Evolutionary conservation across 2,888 invertebrate genomes (phyloP), one percentile per base, ranked within the genome.

Genomic region (Ornithoptera alexandrae): DNA sequence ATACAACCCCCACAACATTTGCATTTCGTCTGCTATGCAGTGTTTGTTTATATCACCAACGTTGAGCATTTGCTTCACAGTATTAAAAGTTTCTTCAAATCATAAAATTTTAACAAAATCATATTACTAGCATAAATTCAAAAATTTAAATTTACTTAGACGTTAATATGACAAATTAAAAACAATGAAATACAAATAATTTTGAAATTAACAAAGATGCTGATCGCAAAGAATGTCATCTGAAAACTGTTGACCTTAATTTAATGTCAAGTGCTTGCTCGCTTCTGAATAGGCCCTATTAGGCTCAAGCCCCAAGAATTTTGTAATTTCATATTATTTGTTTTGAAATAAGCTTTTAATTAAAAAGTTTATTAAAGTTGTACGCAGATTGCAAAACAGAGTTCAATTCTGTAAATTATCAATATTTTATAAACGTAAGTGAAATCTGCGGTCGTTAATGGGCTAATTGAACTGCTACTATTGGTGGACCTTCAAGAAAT

Each of bases 241-340:
- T 46, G 46, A 63, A 65, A 68, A 30, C 62, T 50, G 24, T 68
- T 58, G 62, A 58, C 62, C 62, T 62, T 63, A 68, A 68, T 62
- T 68, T 63, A 57, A 58, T 39, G 53, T 62, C 57, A 46, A 68
- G 68, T 68, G 56, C 46, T 58, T 68, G 50, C 46, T 62, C 46
- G 67, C 57, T 57, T 39, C 56, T 62, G 57, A 67, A 67, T 68
- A 46, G 57, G 58, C 57, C 58, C 50, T 63, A 68, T 62, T 68
- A 68, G 58, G 62, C 58, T 17, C 46, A 62, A 68, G 68, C 24
- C 22, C 57, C 20, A 58, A 58, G 57, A 58, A 56, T 58, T 15
- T 22, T 8, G 20, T 58, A 58, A 58, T 58, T 58, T 22, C 22
- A 58, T 58, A 58, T 58, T 58, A 24, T 58, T 58, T 22, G 10